Percentiles rank a stretch among this genome's conserved stretches.
phyloP scores from a whole-genome alignment of 2,797 vertebrate genomes.

The Spheniscus humboldti region DNA sequence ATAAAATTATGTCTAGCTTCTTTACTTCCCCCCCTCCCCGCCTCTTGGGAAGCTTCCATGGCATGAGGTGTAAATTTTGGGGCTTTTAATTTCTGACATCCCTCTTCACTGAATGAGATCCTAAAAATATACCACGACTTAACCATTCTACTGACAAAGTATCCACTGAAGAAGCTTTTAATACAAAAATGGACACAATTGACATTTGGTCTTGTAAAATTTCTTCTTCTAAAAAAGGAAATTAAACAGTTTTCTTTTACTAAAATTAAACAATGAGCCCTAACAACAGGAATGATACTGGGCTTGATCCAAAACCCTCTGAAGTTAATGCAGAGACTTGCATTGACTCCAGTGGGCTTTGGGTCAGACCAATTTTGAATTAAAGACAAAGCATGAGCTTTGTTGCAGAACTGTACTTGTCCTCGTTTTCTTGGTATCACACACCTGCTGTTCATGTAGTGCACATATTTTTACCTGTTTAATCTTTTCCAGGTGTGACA shows the following conservation, averaged over 20 bases:
- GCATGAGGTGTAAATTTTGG: background rate
- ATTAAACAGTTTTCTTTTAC: background rate
- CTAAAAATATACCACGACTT: conserved; percentile 3
- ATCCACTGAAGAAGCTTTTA: conserved; percentile 41
- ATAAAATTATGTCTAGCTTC: background rate
- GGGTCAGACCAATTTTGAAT: background rate
- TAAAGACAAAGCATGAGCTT: background rate
- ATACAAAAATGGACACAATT: background rate
- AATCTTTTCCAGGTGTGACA: background rate
- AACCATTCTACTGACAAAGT: conserved; percentile 45
- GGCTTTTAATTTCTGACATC: background rate
- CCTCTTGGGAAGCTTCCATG: background rate
- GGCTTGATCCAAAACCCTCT: background rate
- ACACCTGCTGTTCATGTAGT: background rate
- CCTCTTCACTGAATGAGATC: background rate
- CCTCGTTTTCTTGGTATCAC: background rate
- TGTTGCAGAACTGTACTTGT: background rate
- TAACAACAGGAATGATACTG: background rate
- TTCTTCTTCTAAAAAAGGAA: conserved; percentile 25
- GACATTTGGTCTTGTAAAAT: background rate
- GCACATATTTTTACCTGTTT: background rate
- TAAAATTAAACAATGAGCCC: conserved; percentile 5
- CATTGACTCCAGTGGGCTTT: background rate
- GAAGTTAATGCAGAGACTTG: background rate
- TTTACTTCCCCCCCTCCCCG: background rate